Evolutionary conservation across 2,797 vertebrate species (phyloP).

Genomic region (Sebastes aleutianus): DNA sequence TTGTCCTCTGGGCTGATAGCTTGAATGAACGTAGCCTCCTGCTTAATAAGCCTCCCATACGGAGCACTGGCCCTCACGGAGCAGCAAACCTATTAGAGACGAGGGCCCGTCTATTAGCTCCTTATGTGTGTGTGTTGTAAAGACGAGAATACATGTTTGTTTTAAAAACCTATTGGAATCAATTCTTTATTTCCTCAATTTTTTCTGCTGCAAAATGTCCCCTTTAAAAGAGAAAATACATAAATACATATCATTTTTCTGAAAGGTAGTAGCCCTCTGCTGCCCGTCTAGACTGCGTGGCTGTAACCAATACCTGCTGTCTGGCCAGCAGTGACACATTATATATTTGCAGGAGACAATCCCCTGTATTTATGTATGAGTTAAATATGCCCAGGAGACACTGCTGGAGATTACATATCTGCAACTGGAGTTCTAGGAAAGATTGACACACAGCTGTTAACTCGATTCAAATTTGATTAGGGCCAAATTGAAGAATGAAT

Average conservation of each 20-base stretch:
- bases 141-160: conserved; percentile 1
- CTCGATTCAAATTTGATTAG: conserved; percentile 84
- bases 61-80: conserved; percentile 30
- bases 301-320: conserved; percentile 79
- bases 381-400: conserved; percentile 83
- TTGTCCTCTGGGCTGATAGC: conserved; percentile 51
- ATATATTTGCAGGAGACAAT: conserved; percentile 84
- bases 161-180: conserved; percentile 4
- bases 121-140: conserved; percentile 4
- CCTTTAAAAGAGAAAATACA: conserved; percentile 34
- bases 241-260: conserved; percentile 53
- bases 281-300: conserved; percentile 77
- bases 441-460: conserved; percentile 81
- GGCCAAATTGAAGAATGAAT: conserved; percentile 82
- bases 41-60: conserved; percentile 61
- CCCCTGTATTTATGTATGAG: conserved; percentile 82
- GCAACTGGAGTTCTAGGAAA: conserved; percentile 76
- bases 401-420: conserved; percentile 78
- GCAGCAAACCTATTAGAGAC: conserved; percentile 22
- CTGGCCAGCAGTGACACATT: conserved; percentile 79
- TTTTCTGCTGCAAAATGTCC: conserved; percentile 26
- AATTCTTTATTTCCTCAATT: background rate
- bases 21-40: conserved; percentile 32
- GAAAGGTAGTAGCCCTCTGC: conserved; percentile 31
- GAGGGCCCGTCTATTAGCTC: conserved; percentile 7